Percentiles rank a stretch among this genome's conserved stretches.
phyloP scores from a whole-genome alignment of 1,140 invertebrate genomes.

The Dendrolimus punctatus region DNA sequence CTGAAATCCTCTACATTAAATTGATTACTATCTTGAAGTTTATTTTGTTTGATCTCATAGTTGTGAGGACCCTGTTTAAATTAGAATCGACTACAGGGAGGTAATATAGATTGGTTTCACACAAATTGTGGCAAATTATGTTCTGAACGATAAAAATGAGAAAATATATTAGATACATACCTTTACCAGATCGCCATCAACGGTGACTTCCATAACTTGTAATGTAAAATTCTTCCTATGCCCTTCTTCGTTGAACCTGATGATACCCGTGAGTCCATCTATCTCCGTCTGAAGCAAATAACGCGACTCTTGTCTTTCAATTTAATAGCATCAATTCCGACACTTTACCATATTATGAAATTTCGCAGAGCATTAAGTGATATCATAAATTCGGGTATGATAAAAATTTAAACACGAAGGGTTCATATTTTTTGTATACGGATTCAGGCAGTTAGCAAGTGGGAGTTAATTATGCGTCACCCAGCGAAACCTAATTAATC shows the following conservation, averaged over 20 bases:
- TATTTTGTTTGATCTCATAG: no score
- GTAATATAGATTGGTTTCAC: no score
- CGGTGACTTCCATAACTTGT: slow-evolving; percentile 94
- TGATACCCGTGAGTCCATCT: slow-evolving; percentile 91
- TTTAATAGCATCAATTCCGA: slow-evolving; percentile 14
- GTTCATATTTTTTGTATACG: slow-evolving; percentile 13
- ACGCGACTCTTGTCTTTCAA: slow-evolving; percentile 30
- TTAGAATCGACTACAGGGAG: no score
- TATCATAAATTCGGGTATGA: no score
- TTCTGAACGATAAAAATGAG: no score
- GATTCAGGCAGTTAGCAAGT: slow-evolving; percentile 18
- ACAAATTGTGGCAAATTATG: no score
- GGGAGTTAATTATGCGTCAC: slow-evolving; percentile 35
- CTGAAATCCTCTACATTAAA: no score
- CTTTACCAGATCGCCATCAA: slow-evolving; percentile 88
- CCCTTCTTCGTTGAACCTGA: slow-evolving; percentile 90
- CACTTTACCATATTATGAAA: no score
- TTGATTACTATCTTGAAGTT: no score
- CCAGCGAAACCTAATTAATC: slow-evolving; percentile 40
- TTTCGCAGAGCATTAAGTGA: no score
- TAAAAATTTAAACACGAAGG: slow-evolving; percentile 6
- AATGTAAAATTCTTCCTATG: slow-evolving; percentile 91
- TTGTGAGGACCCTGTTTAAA: no score
- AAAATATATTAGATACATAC: slow-evolving; percentile 63
- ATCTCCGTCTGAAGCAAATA: slow-evolving; percentile 85